These are phyloP conservation scores for Drosophila paracracens DNA, from an alignment of 2,888 invertebrate species.

Conservation along the genomic window DNA sequence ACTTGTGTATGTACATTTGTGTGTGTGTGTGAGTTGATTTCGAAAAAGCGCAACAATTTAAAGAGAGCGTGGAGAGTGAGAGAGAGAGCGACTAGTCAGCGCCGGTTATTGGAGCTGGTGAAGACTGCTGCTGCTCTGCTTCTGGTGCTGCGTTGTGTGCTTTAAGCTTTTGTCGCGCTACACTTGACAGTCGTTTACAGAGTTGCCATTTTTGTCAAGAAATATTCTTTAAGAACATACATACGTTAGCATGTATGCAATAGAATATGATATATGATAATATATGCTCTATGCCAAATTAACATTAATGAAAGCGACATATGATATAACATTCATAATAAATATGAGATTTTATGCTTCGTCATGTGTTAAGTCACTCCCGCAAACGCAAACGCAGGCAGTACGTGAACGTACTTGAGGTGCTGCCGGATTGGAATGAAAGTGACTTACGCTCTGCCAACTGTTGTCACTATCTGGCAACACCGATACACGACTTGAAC, in stretches of 20 bases:
- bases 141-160: conserved; percentile 28
- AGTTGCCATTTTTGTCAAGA: conserved; percentile 36
- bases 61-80: conserved; percentile 21
- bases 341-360: not conserved
- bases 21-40: conserved; percentile 4
- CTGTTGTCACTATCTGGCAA: conserved; percentile 45
- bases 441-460: conserved; percentile 11
- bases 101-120: conserved; percentile 29
- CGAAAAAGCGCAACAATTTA: conserved; percentile 40
- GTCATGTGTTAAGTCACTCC: not conserved
- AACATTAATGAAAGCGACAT: not conserved
- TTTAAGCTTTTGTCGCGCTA: conserved; percentile 56
- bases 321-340: not conserved
- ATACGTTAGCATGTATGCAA: not conserved
- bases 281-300: not conserved
- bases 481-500: conserved; percentile 7
- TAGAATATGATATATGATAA: not conserved
- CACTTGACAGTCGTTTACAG: conserved; percentile 36
- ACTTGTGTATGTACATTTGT: conserved; percentile 10
- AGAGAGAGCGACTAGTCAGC: conserved; percentile 28
- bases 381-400: not conserved
- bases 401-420: not conserved
- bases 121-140: conserved; percentile 1
- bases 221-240: not conserved
- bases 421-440: conserved; percentile 17